phyloP scores from a whole-genome alignment of 2,888 invertebrate species.

The Choreutis nemorana region DNA sequence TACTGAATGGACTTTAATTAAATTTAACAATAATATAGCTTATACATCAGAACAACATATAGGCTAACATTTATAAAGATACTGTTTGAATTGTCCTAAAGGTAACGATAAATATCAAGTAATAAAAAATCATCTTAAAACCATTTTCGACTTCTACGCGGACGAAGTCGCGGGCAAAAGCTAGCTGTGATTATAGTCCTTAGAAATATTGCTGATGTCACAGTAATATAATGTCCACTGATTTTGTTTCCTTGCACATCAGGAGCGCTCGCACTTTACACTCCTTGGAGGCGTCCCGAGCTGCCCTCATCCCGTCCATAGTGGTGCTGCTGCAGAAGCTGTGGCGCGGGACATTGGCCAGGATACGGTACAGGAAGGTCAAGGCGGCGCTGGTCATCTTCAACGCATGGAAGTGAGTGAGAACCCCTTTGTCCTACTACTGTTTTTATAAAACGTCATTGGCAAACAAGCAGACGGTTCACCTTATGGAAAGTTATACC shows the following conservation, averaged over 20 bases:
- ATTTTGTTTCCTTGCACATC: slow-evolving; percentile 2
- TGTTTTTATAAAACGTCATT: background rate
- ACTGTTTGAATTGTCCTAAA: too few relatives aligned
- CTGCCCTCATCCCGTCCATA: slow-evolving; percentile 88
- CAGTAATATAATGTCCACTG: background rate
- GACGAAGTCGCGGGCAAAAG: too few relatives aligned
- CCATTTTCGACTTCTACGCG: too few relatives aligned
- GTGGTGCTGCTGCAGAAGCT: slow-evolving; percentile 94
- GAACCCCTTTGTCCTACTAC: background rate
- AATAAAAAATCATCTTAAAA: too few relatives aligned
- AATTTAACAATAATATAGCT: too few relatives aligned
- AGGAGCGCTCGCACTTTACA: slow-evolving; percentile 89
- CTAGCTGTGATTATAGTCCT: too few relatives aligned
- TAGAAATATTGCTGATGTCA: too few relatives aligned
- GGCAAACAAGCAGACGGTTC: background rate
- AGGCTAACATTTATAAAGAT: too few relatives aligned
- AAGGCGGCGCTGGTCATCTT: slow-evolving; percentile 85
- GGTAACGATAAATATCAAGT: too few relatives aligned
- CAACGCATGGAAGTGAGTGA: slow-evolving; percentile 73
- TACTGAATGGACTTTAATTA: too few relatives aligned
- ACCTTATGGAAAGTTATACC: too few relatives aligned
- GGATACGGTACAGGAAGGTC: slow-evolving; percentile 84
- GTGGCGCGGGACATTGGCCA: slow-evolving; percentile 84
- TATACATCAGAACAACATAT: too few relatives aligned
- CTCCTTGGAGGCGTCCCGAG: slow-evolving; percentile 85